Conservation (phyloP, 2,113 vertebrate genomes). For the Coryphaenoides rupestris region DNA sequence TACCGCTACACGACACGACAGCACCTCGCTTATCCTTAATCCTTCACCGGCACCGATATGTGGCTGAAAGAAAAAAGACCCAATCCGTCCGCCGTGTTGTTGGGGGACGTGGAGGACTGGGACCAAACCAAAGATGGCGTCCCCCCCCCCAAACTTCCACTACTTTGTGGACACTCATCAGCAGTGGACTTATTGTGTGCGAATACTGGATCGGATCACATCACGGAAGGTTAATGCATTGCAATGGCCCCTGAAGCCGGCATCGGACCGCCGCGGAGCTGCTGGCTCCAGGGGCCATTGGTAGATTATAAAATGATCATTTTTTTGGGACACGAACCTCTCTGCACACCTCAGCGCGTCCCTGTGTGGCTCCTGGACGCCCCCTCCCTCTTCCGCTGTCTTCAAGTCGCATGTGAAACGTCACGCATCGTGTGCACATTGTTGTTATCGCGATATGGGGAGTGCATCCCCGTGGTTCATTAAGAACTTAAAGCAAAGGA, state of each 20-base stretch:
- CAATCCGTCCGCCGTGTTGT: no score
- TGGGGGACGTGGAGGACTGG: conserved; percentile 95
- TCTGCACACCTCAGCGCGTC: conserved; percentile 84
- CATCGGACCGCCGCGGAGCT: no score
- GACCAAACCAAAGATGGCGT: conserved; percentile 98
- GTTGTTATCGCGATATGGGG: conserved; percentile 54
- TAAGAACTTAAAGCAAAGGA: no score
- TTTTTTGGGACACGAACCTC: conserved; percentile 76
- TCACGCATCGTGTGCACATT: conserved; percentile 65
- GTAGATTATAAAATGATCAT: conserved; percentile 33
- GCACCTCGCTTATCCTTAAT: conserved; percentile 83
- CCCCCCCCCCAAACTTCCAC: conserved; percentile 98
- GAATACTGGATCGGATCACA: conserved; percentile 28
- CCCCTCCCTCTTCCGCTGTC: no score
- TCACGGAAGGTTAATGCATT: conserved; percentile 23
- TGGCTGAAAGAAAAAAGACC: no score
- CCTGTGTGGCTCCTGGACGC: conserved; percentile 53
- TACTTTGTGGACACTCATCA: conserved; percentile 98
- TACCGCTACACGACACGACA: conserved; percentile 47
- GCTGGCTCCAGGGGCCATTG: background rate
- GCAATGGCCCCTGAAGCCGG: no score
- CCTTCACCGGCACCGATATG: conserved; percentile 80
- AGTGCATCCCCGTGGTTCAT: background rate
- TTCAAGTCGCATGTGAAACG: conserved; percentile 64
- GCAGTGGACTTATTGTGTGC: conserved; percentile 84